Evolutionary conservation across 2,797 vertebrate genomes (phyloP), one percentile per base, ranked within the genome.

Genomic region (Rhinoraja longicauda): DNA sequence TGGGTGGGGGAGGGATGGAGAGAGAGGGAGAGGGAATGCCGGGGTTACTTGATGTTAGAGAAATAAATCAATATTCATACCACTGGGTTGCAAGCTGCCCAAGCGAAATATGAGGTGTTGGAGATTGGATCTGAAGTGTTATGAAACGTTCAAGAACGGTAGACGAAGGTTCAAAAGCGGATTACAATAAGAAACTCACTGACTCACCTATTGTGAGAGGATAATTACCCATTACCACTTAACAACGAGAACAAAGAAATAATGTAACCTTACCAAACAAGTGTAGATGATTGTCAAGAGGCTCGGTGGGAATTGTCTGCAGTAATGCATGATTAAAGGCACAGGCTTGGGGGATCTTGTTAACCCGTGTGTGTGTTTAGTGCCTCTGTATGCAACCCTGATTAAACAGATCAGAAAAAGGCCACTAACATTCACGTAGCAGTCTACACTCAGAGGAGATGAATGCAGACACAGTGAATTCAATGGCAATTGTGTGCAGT

Each of bases 191-290:
- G 59, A 86, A 53, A n/a, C 57, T 86, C 82, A 4, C 86, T 86
- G 29, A 86, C 57, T 86, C 59, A 32, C 59, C 82, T 86, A 86
- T 64, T 86, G 82, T 64, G 57, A 86, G 62, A 57, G 82, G 7
- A 62, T 32, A 62, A 32, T 86, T 86, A 64, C 62, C 62, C 82
- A 86, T 64, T 86, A 32, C 6, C 5, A n/a, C 4, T 29, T 64
- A 57, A 86, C 82, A 86, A 62, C 59, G 82, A 62, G 29, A 32
- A 64, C 82, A 32, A 64, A 64, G 59, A 8, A 62, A 32, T 62
- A 62, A 59, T 86, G 62, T 62, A n/a, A 86, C 82, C 82, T 62
- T 29, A 62, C 57, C 26, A 86, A 64, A 86, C 57, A 86, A 64
- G n/a, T 62, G 59, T 21, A 62, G 82, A 59, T 64, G 29, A 8